Percentiles rank a stretch among this genome's conserved stretches.
These are phyloP conservation scores for Drosophila meridiana DNA, from an alignment of 2,888 invertebrate species.

Conservation along the genomic window DNA sequence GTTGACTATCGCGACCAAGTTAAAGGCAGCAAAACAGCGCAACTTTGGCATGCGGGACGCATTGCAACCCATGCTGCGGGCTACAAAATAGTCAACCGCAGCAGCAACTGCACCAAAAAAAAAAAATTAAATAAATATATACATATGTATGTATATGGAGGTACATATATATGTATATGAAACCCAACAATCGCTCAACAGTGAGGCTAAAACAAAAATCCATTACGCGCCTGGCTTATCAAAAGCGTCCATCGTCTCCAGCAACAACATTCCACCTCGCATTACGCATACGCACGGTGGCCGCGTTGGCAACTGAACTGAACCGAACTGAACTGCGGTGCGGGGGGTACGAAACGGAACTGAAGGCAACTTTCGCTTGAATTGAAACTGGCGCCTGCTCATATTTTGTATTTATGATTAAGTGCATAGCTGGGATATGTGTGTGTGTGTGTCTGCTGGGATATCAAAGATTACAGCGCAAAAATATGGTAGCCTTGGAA, in stretches of 20 bases:
- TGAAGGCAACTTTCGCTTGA: constrained; percentile 42
- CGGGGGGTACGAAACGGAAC: constrained; percentile 6
- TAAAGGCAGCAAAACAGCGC: constrained; percentile 35
- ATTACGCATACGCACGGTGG: constrained; percentile 74
- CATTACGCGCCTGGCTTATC: constrained; percentile 73
- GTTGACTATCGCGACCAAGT: constrained; percentile 38
- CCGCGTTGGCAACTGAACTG: constrained; percentile 26
- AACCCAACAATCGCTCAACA: constrained; percentile 18
- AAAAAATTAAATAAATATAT: not conserved
- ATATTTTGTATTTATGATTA: constrained; percentile 66
- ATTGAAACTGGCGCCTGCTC: constrained; percentile 50
- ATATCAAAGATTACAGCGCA: constrained; percentile 30
- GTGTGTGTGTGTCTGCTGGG: constrained; percentile 19
- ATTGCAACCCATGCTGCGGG: constrained; percentile 69
- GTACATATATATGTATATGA: not conserved
- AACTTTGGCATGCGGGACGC: constrained; percentile 62
- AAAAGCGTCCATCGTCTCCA: constrained; percentile 59
- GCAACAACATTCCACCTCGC: constrained; percentile 30
- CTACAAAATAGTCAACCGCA: constrained; percentile 37
- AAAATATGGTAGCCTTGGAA: constrained; percentile 15
- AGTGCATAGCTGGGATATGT: constrained; percentile 32
- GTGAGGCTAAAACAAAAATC: constrained; percentile 49
- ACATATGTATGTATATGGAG: not conserved
- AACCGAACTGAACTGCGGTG: constrained; percentile 23
- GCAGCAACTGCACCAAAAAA: constrained; percentile 28